These are phyloP conservation scores for Aplodontia rufa DNA, from an alignment of 2,113 vertebrate species.

Conservation along the genomic window DNA sequence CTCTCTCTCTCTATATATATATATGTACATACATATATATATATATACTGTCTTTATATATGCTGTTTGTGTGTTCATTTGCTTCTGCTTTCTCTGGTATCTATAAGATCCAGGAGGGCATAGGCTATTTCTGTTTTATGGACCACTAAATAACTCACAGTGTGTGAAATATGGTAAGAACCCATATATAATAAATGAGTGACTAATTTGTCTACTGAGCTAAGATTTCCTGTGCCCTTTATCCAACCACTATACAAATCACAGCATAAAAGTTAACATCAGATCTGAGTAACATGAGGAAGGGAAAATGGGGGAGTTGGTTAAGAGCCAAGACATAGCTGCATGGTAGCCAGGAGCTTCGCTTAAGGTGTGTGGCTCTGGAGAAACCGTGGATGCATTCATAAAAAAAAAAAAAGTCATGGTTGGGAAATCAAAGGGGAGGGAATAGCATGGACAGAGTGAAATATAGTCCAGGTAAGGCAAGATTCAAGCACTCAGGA, in stretches of 20 bases:
- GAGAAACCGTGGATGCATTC: not conserved
- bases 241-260: no score
- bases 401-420: not conserved
- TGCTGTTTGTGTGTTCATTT: not conserved
- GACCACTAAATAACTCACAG: not conserved
- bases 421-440: not conserved
- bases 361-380: not conserved
- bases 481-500: not conserved
- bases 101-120: not conserved
- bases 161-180: not conserved
- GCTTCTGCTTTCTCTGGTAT: not conserved
- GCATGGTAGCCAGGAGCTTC: not conserved
- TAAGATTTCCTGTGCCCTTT: not conserved
- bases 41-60: no score
- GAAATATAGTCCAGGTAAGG: not conserved
- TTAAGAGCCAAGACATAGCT: not conserved
- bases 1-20: not conserved
- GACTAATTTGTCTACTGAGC: not conserved
- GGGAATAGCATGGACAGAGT: not conserved
- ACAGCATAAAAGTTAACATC: not conserved
- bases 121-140: not conserved
- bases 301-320: not conserved
- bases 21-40: no score
- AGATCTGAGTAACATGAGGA: not conserved
- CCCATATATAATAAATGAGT: not conserved